Evolutionary conservation across 2,888 invertebrate species (phyloP), one percentile per base, ranked within the genome.

Genomic region (Elegia similella): DNA sequence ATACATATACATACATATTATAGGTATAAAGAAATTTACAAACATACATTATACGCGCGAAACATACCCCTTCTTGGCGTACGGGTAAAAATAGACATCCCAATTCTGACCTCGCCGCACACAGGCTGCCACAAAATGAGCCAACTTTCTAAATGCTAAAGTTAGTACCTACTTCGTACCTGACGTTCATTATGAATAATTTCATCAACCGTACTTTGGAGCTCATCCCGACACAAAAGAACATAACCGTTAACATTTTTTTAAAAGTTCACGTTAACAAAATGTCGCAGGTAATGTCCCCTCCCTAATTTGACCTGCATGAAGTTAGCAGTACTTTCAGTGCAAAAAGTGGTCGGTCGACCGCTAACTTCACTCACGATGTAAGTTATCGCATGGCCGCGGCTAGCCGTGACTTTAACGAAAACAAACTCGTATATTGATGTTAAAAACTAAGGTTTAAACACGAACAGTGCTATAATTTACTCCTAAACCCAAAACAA

Each of bases 381-480:
- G 15, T 44, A 48, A 69, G 42, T 60, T 50, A 56, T 60, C 59
- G 61, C 62, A 54, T 46, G 34, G 56, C 13, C 16, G 15, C 23
- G 52, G 42, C 42, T 50, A 12, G 52, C 52, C 89, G 88, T 88
- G 88, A 81, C 84, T 82, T 74, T 69, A 71, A 77, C 76, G 75
- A 71, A 82, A 84, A 90, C 84, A 84, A 84, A 80, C 72, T 65
- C 63, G 66, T 75, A 74, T 81, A 82, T 82, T 80, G 79, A 82
- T 76, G 64, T 66, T 74, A 60, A 64, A 76, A 84, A 82, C 76
- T 67, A 69, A 76, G 70, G 79, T 77, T 73, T 69, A 70, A 76
- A 80, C 88, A 88, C 88, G 86, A 76, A 78, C 82, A 64, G 67
- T 64, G 69, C 68, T 68, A 70, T 78, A 79, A 80, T 78, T 78